A percentile compares a stretch with the other conserved stretches of the same genome.
These are phyloP conservation scores for Morone saxatilis DNA, from an alignment of 2,113 vertebrate genomes.

Conservation along the genomic window DNA sequence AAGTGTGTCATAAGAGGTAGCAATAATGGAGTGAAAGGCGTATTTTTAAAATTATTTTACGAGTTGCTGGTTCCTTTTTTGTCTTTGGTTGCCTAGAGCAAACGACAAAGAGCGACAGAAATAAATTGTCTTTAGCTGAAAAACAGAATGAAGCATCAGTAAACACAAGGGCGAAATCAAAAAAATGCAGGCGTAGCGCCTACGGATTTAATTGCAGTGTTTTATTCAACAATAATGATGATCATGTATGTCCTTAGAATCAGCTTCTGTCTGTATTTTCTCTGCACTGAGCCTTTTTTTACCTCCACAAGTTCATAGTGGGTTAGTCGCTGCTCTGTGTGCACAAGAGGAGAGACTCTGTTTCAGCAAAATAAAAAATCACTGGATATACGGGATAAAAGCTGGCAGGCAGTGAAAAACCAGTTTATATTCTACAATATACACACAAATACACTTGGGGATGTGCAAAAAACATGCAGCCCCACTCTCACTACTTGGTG, in stretches of 20 bases:
- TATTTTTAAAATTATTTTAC: not conserved
- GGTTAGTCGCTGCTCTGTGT: not conserved
- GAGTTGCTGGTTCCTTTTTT: not conserved
- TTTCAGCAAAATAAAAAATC: not conserved
- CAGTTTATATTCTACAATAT: not conserved
- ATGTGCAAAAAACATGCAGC: not conserved
- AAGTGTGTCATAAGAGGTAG: conserved; percentile 8
- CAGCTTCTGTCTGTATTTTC: not conserved
- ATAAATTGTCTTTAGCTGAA: not conserved
- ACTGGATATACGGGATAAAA: not conserved
- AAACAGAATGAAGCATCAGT: not conserved
- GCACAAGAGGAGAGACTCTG: not conserved
- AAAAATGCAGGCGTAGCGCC: not conserved
- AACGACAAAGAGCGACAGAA: not conserved
- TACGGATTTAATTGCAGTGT: not conserved
- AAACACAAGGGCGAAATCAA: not conserved
- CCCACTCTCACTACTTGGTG: not conserved
- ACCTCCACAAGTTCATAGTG: not conserved
- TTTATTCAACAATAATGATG: not conserved
- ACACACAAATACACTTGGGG: too few relatives aligned
- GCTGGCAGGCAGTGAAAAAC: not conserved
- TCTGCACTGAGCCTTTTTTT: not conserved
- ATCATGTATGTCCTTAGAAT: not conserved
- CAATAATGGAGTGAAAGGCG: conserved; percentile 12
- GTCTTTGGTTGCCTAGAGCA: too few relatives aligned